These are phyloP conservation scores for Oncopodura yosiiana DNA, from an alignment of 1,140 invertebrate species.

Conservation along the genomic window DNA sequence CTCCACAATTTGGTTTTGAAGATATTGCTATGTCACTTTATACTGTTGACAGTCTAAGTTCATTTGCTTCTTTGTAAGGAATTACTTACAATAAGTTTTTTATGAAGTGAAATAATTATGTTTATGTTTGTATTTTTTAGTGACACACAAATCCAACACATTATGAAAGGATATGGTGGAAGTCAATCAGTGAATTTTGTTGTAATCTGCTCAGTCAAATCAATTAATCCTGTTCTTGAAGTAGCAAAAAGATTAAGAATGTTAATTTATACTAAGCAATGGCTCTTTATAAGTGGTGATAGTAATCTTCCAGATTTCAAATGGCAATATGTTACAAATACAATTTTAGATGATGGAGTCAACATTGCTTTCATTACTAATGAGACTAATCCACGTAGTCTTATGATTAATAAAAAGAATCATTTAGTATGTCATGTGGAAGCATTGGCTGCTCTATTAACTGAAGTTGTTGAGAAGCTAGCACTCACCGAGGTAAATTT, in stretches of 20 bases:
- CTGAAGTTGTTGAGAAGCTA: slow-evolving; percentile 53
- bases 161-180: slow-evolving; percentile 8
- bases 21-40: slow-evolving; percentile 26
- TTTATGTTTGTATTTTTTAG: slow-evolving; percentile 12
- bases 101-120: background rate
- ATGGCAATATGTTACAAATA: slow-evolving; percentile 42
- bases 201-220: slow-evolving; percentile 11
- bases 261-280: slow-evolving; percentile 60
- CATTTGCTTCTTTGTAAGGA: slow-evolving; percentile 21
- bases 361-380: slow-evolving; percentile 74
- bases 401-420: slow-evolving; percentile 39
- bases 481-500: slow-evolving; percentile 56
- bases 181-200: slow-evolving; percentile 22
- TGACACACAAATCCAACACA: slow-evolving; percentile 24
- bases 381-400: slow-evolving; percentile 45
- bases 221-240: slow-evolving; percentile 20
- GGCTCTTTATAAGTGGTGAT: slow-evolving; percentile 65
- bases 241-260: slow-evolving; percentile 52
- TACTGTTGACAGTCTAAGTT: slow-evolving; percentile 25
- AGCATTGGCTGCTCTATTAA: slow-evolving; percentile 52
- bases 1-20: background rate
- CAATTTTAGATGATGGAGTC: slow-evolving; percentile 58
- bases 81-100: background rate
- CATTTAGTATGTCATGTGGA: slow-evolving; percentile 53
- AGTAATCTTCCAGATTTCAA: too few relatives aligned